A percentile compares a stretch with the other conserved stretches of the same genome.
Evolutionary conservation across 2,113 vertebrate species (phyloP).

Genomic region (Eurypyga helias): DNA sequence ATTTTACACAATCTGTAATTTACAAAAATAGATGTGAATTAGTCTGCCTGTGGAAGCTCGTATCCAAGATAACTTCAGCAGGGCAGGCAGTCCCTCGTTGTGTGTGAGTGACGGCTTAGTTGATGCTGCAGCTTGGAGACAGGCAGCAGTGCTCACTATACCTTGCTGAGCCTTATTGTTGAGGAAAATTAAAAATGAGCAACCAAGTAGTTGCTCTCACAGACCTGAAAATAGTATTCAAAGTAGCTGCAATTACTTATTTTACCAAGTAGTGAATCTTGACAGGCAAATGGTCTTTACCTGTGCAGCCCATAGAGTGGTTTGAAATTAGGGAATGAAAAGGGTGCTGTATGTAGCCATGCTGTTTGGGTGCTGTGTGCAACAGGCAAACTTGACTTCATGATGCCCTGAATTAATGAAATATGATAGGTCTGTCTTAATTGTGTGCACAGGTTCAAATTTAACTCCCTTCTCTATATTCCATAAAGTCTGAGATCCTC

Average conservation of each 20-base stretch:
- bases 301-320: not conserved
- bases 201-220: not conserved
- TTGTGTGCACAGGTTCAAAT: not conserved
- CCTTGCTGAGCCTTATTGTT: not conserved
- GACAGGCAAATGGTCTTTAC: not conserved
- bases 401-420: not conserved
- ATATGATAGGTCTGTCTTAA: not conserved
- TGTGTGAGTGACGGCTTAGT: not conserved
- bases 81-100: conserved; percentile 4
- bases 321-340: not conserved
- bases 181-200: not conserved
- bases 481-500: not conserved
- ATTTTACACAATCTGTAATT: conserved; percentile 47
- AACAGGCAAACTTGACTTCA: not conserved
- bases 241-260: not conserved
- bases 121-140: not conserved
- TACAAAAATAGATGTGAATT: conserved; percentile 32
- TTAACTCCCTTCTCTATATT: not conserved
- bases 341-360: not conserved
- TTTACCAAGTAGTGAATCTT: not conserved
- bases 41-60: not conserved
- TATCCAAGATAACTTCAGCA: not conserved
- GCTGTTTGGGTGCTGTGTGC: not conserved
- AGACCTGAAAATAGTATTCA: not conserved
- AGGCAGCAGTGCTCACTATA: not conserved